Conservation (phyloP, 1,140 invertebrate species). For the Drosophila equinoxialis region DNA sequence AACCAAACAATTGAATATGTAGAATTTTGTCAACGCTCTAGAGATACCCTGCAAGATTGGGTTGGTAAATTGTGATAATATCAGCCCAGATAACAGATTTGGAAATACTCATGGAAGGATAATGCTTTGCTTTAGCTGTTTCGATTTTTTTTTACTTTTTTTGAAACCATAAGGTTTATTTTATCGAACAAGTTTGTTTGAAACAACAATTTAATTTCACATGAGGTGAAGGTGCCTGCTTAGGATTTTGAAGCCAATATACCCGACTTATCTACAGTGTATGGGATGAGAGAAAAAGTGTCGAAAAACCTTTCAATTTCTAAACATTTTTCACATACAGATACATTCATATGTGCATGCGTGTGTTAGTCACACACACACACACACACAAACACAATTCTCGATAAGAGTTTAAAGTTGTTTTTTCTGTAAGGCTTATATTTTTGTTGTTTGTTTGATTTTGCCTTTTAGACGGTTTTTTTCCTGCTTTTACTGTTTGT, state of each 20-base stretch:
- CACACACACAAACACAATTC: constrained; percentile 5
- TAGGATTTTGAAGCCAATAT: neutral
- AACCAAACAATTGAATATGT: constrained; percentile 6
- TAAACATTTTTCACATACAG: constrained; percentile 24
- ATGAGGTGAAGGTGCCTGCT: no score
- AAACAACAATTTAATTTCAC: no score
- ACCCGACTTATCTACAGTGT: neutral
- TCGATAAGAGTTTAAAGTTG: constrained; percentile 51
- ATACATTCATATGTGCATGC: neutral
- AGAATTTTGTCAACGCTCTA: neutral
- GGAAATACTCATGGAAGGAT: no score
- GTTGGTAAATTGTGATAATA: no score
- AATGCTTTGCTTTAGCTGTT: no score
- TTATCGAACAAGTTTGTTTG: no score
- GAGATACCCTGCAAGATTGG: neutral
- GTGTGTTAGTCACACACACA: neutral
- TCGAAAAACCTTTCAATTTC: constrained; percentile 6
- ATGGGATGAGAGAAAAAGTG: neutral
- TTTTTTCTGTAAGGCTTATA: constrained; percentile 31
- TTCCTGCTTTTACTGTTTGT: neutral
- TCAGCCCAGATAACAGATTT: no score
- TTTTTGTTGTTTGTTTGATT: neutral
- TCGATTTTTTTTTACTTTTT: no score
- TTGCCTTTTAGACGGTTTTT: neutral
- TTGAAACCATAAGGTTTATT: no score